Percentiles rank a stretch among this genome's conserved stretches.
These are phyloP conservation scores for Poeciliopsis retropinna DNA, from an alignment of 2,113 vertebrate genomes.

Conservation along the genomic window DNA sequence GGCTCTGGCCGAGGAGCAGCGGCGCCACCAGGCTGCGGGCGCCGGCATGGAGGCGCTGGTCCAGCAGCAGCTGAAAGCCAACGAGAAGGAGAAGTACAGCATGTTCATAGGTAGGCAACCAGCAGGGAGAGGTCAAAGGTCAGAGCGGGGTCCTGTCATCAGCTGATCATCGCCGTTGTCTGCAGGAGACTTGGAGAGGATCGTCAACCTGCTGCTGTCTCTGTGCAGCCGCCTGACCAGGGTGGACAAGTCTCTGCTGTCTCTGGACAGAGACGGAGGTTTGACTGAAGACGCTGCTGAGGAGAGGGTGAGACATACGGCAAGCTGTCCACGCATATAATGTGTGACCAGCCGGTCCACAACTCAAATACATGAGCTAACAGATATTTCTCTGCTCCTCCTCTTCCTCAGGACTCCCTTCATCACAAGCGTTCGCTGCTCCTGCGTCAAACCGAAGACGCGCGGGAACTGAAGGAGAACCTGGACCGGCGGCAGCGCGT, in stretches of 20 bases:
- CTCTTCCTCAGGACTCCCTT: slow-evolving; percentile 82
- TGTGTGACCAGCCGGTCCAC: neutral
- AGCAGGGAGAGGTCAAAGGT: no score
- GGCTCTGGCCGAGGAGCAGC: slow-evolving; percentile 83
- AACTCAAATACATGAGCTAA: neutral
- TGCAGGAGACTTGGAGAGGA: slow-evolving; percentile 90
- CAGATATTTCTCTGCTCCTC: neutral
- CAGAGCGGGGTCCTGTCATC: neutral
- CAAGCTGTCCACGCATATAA: neutral
- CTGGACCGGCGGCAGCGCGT: slow-evolving; percentile 89
- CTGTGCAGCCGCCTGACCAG: slow-evolving; percentile 91
- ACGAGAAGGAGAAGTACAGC: slow-evolving; percentile 94
- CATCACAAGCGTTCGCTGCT: slow-evolving; percentile 88
- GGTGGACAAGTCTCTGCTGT: slow-evolving; percentile 85
- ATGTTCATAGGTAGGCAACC: slow-evolving; percentile 86
- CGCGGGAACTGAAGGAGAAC: slow-evolving; percentile 95
- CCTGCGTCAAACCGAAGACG: slow-evolving; percentile 91
- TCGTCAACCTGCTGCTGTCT: slow-evolving; percentile 94
- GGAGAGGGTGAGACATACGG: slow-evolving; percentile 84
- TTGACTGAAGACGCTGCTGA: slow-evolving; percentile 71
- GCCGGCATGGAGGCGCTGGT: slow-evolving; percentile 84
- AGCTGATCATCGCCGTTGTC: neutral
- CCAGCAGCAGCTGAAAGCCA: slow-evolving; percentile 86
- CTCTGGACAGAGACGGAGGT: slow-evolving; percentile 70
- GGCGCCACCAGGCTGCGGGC: slow-evolving; percentile 82